Evolutionary conservation across 2,888 invertebrate species (phyloP).

Genomic region (Drosophila conformis): DNA sequence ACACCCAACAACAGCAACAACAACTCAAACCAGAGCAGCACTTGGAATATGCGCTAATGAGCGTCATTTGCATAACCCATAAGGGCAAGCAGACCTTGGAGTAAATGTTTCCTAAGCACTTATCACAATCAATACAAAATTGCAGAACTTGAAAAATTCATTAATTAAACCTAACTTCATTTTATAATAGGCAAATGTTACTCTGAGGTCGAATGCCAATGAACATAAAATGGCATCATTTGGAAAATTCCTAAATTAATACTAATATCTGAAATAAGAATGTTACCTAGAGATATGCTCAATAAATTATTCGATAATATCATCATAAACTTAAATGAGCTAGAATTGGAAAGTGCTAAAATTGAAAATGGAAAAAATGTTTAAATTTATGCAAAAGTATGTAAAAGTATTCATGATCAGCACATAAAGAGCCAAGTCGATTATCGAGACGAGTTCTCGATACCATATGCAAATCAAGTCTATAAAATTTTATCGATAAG

Average conservation of each 20-base stretch:
- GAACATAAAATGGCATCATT: not conserved
- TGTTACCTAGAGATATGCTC: not conserved
- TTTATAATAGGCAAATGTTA: not conserved
- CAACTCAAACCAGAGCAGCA: not conserved
- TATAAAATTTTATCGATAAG: not conserved
- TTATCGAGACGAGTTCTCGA: not conserved
- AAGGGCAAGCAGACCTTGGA: not conserved
- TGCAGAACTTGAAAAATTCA: not conserved
- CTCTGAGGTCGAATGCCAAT: not conserved
- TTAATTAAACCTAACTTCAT: not conserved
- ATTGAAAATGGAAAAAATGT: not conserved
- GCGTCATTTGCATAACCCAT: constrained; percentile 1
- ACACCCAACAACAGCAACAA: not conserved
- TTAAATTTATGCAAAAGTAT: not conserved
- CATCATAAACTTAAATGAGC: not conserved
- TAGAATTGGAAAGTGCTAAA: not conserved
- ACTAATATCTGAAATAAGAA: not conserved
- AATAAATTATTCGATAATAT: not conserved
- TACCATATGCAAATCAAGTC: not conserved
- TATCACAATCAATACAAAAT: not conserved
- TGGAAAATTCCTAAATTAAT: not conserved
- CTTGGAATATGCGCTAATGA: not conserved
- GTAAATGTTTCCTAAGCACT: too few relatives aligned
- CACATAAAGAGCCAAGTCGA: not conserved
- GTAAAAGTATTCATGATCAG: not conserved